Evolutionary conservation across 2,113 vertebrate species (phyloP).

Genomic region (Gopherus evgoodei): DNA sequence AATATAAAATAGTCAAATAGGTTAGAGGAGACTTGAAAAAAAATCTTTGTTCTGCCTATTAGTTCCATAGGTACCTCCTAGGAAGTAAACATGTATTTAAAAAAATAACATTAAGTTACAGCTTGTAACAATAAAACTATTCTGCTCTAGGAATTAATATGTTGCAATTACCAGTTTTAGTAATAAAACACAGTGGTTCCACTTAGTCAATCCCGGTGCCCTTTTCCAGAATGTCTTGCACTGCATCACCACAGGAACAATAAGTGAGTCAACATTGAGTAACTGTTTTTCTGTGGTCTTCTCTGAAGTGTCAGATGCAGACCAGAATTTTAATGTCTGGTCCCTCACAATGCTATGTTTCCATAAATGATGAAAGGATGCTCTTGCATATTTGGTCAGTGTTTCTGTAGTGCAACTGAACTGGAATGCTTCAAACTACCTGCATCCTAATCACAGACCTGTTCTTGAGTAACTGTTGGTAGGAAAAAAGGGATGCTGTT

Average conservation of each 20-base stretch:
- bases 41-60: conserved; percentile 80
- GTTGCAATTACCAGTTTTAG: conserved; percentile 79
- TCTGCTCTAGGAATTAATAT: conserved; percentile 76
- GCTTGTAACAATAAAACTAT: conserved; percentile 77
- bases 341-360: neutral
- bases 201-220: conserved; percentile 50
- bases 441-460: conserved; percentile 21
- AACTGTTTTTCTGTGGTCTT: conserved; percentile 26
- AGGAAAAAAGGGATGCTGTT: conserved; percentile 54
- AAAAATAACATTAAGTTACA: conserved; percentile 81
- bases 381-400: conserved; percentile 83
- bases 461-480: conserved; percentile 61
- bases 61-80: conserved; percentile 76
- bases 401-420: conserved; percentile 82
- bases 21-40: conserved; percentile 81
- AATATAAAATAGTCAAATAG: conserved; percentile 86
- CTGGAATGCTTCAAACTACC: conserved; percentile 58
- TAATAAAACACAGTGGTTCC: conserved; percentile 75
- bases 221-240: conserved; percentile 49
- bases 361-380: conserved; percentile 54
- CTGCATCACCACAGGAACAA: neutral
- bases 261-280: neutral
- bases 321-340: neutral
- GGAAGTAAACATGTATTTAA: conserved; percentile 81
- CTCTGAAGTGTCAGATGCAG: conserved; percentile 30